Evolutionary conservation across 2,113 vertebrate species (phyloP).

Genomic region (Meleagris gallopavo): DNA sequence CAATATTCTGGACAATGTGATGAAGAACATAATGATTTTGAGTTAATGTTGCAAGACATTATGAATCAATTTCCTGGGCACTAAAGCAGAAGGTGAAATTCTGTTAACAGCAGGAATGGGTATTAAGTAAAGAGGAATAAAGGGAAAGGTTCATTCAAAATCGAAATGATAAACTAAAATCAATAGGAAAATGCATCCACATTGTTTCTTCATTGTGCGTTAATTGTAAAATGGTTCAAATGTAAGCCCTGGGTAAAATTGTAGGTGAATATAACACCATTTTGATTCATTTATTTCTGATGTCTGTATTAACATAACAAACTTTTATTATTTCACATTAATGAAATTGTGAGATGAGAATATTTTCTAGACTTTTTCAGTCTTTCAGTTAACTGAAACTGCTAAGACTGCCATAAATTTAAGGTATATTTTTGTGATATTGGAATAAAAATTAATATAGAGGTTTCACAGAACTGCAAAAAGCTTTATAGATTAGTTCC

Average conservation of each 20-base stretch:
- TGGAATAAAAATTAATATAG: neutral
- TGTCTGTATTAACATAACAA: neutral
- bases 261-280: neutral
- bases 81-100: neutral
- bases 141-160: neutral
- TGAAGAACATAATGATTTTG: neutral
- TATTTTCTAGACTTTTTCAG: neutral
- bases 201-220: neutral
- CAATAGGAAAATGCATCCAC: neutral
- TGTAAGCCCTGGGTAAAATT: neutral
- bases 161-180: constrained; percentile 6
- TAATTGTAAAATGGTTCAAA: neutral
- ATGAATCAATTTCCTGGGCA: neutral
- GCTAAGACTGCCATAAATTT: neutral
- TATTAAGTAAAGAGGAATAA: constrained; percentile 42
- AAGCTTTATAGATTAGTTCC: neutral
- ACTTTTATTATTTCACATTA: neutral
- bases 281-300: neutral
- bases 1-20: neutral
- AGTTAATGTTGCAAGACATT: constrained; percentile 8
- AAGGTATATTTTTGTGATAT: neutral
- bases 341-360: neutral
- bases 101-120: neutral
- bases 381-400: neutral
- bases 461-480: neutral